Conservation (phyloP, 2,797 vertebrate genomes). For the Cyprinella venusta region DNA sequence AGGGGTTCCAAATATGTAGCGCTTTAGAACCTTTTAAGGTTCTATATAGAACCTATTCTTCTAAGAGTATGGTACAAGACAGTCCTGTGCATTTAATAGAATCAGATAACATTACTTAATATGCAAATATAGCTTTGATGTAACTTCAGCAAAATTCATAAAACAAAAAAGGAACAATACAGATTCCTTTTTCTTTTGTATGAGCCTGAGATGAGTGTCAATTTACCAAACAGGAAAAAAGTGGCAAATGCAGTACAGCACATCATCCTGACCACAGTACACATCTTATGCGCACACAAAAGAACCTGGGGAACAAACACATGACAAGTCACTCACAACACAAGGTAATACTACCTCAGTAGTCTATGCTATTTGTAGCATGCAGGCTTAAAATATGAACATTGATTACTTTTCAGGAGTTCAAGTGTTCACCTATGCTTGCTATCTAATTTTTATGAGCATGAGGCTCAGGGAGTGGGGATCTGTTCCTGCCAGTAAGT, state of each 20-base stretch:
- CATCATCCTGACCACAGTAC: slow-evolving; percentile 68
- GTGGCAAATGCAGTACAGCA: slow-evolving; percentile 61
- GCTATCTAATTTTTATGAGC: background rate
- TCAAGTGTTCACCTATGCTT: background rate
- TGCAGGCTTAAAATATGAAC: background rate
- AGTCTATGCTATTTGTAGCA: background rate
- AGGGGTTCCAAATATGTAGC: too few species aligned
- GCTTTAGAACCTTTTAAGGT: too few species aligned
- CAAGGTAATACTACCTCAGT: background rate
- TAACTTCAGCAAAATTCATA: background rate
- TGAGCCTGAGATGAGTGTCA: background rate
- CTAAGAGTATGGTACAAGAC: background rate
- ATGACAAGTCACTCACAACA: slow-evolving; percentile 11
- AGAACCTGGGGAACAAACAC: slow-evolving; percentile 45
- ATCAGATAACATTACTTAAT: background rate
- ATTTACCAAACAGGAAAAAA: slow-evolving; percentile 75
- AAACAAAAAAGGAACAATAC: background rate
- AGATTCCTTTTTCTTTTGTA: background rate
- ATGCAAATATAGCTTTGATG: background rate
- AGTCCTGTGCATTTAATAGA: background rate
- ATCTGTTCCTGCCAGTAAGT: background rate
- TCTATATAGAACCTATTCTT: too few species aligned
- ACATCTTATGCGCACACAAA: background rate
- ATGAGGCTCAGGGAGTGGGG: too few species aligned
- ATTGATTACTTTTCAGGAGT: background rate